Conservation (phyloP, 1,140 invertebrate genomes). For the Drosophila orosa region DNA sequence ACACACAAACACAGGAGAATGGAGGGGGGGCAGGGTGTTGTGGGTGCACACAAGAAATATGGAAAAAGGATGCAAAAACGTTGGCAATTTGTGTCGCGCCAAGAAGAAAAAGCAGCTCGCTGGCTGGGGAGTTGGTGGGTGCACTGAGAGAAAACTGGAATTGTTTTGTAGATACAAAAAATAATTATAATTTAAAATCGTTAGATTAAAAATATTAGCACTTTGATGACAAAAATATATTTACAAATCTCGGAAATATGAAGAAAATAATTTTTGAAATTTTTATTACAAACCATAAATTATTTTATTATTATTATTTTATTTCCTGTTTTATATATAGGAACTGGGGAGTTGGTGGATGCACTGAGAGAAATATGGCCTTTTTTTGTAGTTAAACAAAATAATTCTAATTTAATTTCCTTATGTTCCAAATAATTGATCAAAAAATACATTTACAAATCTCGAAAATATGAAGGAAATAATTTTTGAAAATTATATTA, state of each 20-base stretch:
- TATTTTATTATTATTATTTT: not conserved
- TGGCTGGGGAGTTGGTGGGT: not conserved
- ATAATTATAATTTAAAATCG: not conserved
- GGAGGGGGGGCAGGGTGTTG: not conserved
- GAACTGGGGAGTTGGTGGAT: no score
- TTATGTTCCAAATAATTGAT: no score
- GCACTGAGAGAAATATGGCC: no score
- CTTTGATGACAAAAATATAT: not conserved
- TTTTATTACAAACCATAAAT: not conserved
- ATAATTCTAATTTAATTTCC: no score
- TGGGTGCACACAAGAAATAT: slow-evolving; percentile 62
- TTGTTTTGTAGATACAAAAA: not conserved
- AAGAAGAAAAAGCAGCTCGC: slow-evolving; percentile 47
- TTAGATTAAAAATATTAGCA: not conserved
- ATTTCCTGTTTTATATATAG: not conserved
- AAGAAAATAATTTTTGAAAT: not conserved
- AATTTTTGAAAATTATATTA: not conserved
- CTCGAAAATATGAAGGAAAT: no score
- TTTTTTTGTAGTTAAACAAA: no score
- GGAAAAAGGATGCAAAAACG: slow-evolving; percentile 80
- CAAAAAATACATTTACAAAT: no score
- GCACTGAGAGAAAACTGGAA: not conserved
- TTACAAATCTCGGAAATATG: not conserved
- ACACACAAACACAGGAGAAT: slow-evolving; percentile 10
- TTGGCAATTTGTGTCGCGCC: slow-evolving; percentile 81